phyloP scores from a whole-genome alignment of 1,140 invertebrate species.

The Drosophila punjabiensis region DNA sequence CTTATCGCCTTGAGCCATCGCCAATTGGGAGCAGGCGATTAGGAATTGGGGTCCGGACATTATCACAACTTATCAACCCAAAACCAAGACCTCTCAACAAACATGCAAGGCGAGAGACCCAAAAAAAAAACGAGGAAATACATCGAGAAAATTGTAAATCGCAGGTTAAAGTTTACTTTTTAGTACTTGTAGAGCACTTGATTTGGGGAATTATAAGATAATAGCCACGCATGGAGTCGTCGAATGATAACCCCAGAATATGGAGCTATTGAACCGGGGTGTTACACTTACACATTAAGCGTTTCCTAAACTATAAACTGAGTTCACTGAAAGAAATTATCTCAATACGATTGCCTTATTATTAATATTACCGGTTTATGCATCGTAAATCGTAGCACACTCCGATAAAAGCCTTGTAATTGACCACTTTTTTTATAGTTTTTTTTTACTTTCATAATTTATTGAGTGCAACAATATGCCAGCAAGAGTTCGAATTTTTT shows the following conservation, averaged over 20 bases:
- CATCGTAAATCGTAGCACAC: not conserved
- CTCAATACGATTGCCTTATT: not conserved
- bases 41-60: conserved; percentile 28
- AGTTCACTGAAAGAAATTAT: conserved; percentile 37
- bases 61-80: conserved; percentile 32
- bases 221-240: conserved; percentile 13
- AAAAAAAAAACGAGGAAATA: conserved; percentile 7
- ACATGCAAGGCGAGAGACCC: not conserved
- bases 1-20: conserved; percentile 41
- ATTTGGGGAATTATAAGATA: not conserved
- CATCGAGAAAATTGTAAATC: not conserved
- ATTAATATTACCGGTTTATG: not conserved
- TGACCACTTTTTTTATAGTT: not conserved
- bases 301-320: conserved; percentile 20
- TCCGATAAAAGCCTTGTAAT: not conserved
- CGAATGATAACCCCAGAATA: conserved; percentile 63
- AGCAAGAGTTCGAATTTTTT: not conserved
- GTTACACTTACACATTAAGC: conserved; percentile 30
- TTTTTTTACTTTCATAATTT: not conserved
- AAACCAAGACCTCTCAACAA: conserved; percentile 1
- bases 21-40: conserved; percentile 49
- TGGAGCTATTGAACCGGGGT: conserved; percentile 43
- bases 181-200: conserved; percentile 6
- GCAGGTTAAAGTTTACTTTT: conserved; percentile 31
- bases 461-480: not conserved